Evolutionary conservation across 2,113 vertebrate species (phyloP).

Genomic region (Halcyon malimbica): DNA sequence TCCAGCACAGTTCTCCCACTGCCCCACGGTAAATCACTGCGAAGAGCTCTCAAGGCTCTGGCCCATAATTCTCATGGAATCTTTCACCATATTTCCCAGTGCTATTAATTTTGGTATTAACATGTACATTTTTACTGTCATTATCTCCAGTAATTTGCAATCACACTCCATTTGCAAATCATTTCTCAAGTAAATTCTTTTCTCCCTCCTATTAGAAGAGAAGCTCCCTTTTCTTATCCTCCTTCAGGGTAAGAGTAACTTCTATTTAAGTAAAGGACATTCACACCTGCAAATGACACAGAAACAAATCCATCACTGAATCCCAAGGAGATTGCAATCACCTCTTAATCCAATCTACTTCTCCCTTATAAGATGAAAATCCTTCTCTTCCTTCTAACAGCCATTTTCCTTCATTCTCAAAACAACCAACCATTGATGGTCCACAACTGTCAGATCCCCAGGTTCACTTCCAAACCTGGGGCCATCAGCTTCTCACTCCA

Average conservation of each 20-base stretch:
- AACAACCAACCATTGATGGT: background rate
- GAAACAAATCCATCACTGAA: background rate
- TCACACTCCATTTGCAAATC: slow-evolving; percentile 37
- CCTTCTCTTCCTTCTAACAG: background rate
- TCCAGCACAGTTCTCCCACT: background rate
- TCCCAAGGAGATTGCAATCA: background rate
- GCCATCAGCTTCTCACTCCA: background rate
- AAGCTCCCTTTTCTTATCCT: background rate
- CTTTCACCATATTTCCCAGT: background rate
- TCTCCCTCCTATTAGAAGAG: background rate
- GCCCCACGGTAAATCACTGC: background rate
- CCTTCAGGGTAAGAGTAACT: background rate
- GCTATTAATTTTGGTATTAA: slow-evolving; percentile 31
- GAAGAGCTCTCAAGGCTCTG: background rate
- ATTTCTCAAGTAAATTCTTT: slow-evolving; percentile 29
- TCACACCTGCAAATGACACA: background rate
- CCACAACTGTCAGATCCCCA: background rate
- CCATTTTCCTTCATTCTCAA: background rate
- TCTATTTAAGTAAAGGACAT: background rate
- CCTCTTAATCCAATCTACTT: background rate
- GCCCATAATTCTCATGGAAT: background rate
- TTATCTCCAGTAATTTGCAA: slow-evolving; percentile 30
- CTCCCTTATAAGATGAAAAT: background rate
- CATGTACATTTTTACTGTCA: slow-evolving; percentile 17
- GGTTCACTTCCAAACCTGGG: background rate